Evolutionary conservation across 2,888 invertebrate species (phyloP).

Genomic region (Nomada ferruginata): DNA sequence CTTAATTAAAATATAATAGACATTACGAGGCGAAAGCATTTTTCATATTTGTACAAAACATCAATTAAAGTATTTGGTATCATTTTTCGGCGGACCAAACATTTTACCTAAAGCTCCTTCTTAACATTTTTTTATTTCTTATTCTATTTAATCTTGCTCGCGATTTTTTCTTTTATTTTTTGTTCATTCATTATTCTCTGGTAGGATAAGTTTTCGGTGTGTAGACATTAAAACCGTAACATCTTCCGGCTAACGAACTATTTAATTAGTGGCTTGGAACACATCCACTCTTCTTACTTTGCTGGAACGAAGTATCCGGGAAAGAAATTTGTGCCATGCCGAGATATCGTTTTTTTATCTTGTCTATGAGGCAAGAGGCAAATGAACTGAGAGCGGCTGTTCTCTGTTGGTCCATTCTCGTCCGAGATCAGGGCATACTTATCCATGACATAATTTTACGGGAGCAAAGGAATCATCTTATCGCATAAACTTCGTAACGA

Average conservation of each 20-base stretch:
- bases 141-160: too few species aligned
- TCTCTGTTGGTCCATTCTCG: slow-evolving; percentile 27
- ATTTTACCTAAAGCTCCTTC: too few species aligned
- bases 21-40: too few species aligned
- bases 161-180: slow-evolving; percentile 7
- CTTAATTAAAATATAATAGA: too few species aligned
- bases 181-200: too few species aligned
- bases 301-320: neutral
- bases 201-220: slow-evolving; percentile 38
- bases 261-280: neutral
- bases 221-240: slow-evolving; percentile 22
- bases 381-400: slow-evolving; percentile 18
- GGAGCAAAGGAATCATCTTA: neutral
- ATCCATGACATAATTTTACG: slow-evolving; percentile 35
- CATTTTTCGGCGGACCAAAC: too few species aligned
- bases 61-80: too few species aligned
- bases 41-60: too few species aligned
- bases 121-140: too few species aligned
- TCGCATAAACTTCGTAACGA: neutral
- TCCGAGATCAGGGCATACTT: slow-evolving; percentile 23
- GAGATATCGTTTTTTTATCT: slow-evolving; percentile 4
- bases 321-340: neutral
- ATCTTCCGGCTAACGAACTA: neutral
- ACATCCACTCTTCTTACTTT: neutral
- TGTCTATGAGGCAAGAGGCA: neutral